Evolutionary conservation across 1,140 invertebrate genomes (phyloP), one percentile per base, ranked within the genome.

Genomic region (Mizuhopecten yessoensis): DNA sequence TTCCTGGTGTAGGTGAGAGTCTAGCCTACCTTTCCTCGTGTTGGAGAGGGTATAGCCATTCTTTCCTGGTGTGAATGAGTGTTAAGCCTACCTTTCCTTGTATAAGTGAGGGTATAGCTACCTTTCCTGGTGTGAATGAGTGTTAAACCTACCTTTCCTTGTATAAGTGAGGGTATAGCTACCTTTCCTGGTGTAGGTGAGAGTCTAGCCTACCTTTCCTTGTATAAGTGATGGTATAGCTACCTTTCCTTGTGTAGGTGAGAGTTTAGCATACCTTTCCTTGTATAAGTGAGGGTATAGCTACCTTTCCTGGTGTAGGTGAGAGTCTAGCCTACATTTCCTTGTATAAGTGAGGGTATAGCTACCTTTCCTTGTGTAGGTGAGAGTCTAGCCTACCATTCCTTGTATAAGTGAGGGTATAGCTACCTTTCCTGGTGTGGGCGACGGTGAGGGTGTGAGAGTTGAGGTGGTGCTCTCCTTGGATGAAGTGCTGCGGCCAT

Each of bases 401-500:
- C 95, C 95, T 86, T 95, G 95, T 45, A 95, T 95, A 15, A 95
- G 96, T 57, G 45, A 57, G 13, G 17, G 9, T 75, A 75, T 75
- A 29, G n/a, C 57, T 75, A 75, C 57, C 57, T 75, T 75, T 75
- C 57, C 57, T 75, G 57, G 57, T 9, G 57, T 75, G 7, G 57
- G 57, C 5, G 96, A 96, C 11, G 96, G 95, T 42, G 96, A 96
- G 0, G 96, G 96, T 15, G 96, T 96, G 9, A 96, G 94, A 49
- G 96, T 96, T 33, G 96, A 96, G 42, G 95, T 95, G 33, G 95
- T 96, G 91, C 95, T 96, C 29, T 93, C 96, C 91, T 95, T 95
- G 23, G 96, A 96, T 33, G 96, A 96, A 29, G 94, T 93, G 90
- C 95, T 95, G 5, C 92, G 92, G 17, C 94, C 94, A 87, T 94